phyloP scores from a whole-genome alignment of 2,888 invertebrate genomes.

The Aphidius colemani region DNA sequence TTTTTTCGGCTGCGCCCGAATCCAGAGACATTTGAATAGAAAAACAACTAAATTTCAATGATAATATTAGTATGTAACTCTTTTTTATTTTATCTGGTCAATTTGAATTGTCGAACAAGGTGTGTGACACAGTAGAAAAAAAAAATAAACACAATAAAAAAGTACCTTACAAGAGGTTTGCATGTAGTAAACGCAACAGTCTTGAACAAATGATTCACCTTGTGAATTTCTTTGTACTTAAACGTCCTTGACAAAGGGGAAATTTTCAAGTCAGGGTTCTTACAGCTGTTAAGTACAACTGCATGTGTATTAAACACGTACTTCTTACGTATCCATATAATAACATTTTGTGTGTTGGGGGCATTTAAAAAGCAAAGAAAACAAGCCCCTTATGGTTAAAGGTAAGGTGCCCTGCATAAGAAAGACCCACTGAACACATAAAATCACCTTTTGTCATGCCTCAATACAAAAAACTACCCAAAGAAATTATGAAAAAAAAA shows the following conservation, averaged over 20 bases:
- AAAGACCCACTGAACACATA: neutral
- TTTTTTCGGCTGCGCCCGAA: too few species aligned
- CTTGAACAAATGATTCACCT: slow-evolving; percentile 23
- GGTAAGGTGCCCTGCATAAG: slow-evolving; percentile 21
- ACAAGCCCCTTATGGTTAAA: slow-evolving; percentile 1
- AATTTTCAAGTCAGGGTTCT: slow-evolving; percentile 3
- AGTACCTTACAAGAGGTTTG: slow-evolving; percentile 11
- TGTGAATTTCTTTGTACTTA: slow-evolving; percentile 11
- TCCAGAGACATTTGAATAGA: too few species aligned
- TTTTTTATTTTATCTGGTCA: too few species aligned
- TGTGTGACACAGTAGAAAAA: too few species aligned
- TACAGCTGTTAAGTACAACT: neutral
- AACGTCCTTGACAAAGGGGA: neutral
- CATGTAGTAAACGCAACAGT: neutral
- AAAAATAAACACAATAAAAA: neutral
- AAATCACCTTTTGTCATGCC: neutral
- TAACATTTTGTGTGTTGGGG: neutral
- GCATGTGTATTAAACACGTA: too few species aligned
- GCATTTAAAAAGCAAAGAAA: slow-evolving; percentile 13
- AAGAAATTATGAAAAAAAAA: neutral
- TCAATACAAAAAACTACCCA: neutral
- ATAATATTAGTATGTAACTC: too few species aligned
- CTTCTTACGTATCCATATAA: neutral
- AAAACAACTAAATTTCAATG: too few species aligned
- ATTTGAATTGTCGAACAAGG: too few species aligned